Evolutionary conservation across 2,113 vertebrate genomes (phyloP).

Genomic region (Sylvilagus bachmani): DNA sequence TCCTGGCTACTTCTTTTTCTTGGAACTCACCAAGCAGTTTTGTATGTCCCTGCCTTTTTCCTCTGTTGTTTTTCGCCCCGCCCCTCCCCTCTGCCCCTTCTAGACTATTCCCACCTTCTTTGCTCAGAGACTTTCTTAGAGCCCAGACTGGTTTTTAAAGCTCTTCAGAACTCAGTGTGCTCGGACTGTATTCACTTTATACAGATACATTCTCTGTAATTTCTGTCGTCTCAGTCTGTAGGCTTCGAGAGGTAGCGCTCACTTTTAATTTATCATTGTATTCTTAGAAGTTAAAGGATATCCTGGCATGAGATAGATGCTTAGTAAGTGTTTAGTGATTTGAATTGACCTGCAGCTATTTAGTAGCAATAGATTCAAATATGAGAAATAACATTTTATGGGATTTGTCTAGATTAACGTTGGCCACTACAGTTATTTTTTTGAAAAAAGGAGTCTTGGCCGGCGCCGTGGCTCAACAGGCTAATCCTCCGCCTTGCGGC

Average conservation of each 20-base stretch:
- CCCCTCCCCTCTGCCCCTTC: neutral
- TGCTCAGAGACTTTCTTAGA: neutral
- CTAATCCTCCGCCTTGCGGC: too few species aligned
- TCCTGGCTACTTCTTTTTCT: rapidly evolving
- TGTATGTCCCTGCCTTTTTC: too few species aligned
- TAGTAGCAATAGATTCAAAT: neutral
- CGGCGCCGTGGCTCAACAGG: too few species aligned
- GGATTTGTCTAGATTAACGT: neutral
- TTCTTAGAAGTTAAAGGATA: neutral
- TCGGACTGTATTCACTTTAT: neutral
- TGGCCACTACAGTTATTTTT: neutral
- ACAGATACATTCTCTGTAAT: neutral
- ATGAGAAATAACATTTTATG: neutral
- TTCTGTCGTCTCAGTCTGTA: neutral
- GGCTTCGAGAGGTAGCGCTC: neutral
- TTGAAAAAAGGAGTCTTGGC: neutral
- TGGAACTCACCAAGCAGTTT: neutral
- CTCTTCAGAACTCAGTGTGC: neutral
- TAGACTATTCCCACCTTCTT: neutral
- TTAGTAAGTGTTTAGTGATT: neutral
- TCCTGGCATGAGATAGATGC: neutral
- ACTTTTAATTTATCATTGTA: neutral
- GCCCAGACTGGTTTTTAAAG: neutral
- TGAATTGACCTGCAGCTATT: neutral
- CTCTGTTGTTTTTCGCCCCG: neutral